Percentiles rank a stretch among this genome's conserved stretches.
These are phyloP conservation scores for Aratinga solstitialis DNA, from an alignment of 2,797 vertebrate species.

Conservation along the genomic window DNA sequence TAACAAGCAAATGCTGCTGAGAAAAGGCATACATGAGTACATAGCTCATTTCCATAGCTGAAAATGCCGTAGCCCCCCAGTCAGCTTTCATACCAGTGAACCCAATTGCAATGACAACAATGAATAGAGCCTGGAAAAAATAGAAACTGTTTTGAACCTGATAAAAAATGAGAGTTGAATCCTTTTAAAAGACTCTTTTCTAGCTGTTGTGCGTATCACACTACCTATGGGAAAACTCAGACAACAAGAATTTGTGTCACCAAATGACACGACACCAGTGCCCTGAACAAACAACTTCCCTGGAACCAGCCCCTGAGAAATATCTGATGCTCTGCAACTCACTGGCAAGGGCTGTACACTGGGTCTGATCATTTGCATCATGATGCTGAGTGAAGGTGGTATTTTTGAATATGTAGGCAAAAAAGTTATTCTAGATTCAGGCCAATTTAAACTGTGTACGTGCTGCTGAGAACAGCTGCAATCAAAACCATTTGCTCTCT, in stretches of 20 bases:
- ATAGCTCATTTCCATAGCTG: background rate
- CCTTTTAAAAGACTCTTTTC: background rate
- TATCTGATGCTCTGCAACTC: background rate
- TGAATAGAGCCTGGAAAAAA: background rate
- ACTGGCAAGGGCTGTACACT: background rate
- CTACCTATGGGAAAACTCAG: background rate
- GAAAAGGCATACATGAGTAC: background rate
- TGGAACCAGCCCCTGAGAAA: conserved; percentile 27
- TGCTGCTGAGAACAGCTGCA: background rate
- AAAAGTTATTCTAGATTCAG: background rate
- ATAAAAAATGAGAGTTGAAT: background rate
- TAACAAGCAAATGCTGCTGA: background rate
- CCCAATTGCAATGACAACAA: background rate
- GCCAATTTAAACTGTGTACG: background rate
- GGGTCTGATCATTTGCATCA: conserved; percentile 1
- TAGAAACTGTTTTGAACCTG: background rate
- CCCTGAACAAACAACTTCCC: background rate
- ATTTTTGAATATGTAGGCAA: background rate
- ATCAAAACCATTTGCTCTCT: background rate
- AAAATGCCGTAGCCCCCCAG: fast-evolving
- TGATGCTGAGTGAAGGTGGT: background rate
- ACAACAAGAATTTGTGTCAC: conserved; percentile 19
- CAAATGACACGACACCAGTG: background rate
- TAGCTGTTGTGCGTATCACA: background rate
- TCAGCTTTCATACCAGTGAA: background rate